phyloP scores from a whole-genome alignment of 2,113 vertebrate genomes.

The Poecilia latipinna region DNA sequence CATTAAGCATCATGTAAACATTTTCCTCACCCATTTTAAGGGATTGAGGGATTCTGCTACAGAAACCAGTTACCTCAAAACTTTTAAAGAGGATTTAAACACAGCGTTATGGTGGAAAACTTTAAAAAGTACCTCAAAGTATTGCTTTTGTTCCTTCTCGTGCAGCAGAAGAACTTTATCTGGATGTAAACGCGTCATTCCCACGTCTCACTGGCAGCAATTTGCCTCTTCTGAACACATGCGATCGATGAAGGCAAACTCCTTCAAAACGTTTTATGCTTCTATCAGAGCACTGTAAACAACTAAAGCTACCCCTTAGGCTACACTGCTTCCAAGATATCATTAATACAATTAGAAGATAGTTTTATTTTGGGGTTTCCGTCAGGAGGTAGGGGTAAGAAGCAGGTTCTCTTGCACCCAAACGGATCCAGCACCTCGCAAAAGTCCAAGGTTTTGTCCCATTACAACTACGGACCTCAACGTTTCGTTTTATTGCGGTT shows the following conservation, averaged over 20 bases:
- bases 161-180: neutral
- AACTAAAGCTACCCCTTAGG: neutral
- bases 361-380: neutral
- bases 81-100: conserved; percentile 9
- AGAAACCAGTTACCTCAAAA: conserved; percentile 11
- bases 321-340: conserved; percentile 21
- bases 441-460: neutral
- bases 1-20: conserved; percentile 30
- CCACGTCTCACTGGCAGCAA: neutral
- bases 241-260: neutral
- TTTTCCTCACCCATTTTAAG: neutral
- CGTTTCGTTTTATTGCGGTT: neutral
- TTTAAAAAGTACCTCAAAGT: conserved; percentile 5
- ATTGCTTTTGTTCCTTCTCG: conserved; percentile 1
- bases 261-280: neutral
- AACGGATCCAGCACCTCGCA: neutral
- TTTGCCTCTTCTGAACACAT: conserved; percentile 2
- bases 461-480: neutral
- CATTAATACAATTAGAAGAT: conserved; percentile 13
- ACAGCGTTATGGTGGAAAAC: conserved; percentile 1
- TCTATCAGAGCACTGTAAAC: neutral
- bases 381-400: conserved; percentile 25
- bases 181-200: neutral
- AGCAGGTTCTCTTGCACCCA: conserved; percentile 27
- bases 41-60: neutral